These are phyloP conservation scores for Uloborus diversus DNA, from an alignment of 1,140 invertebrate genomes.

Conservation along the genomic window DNA sequence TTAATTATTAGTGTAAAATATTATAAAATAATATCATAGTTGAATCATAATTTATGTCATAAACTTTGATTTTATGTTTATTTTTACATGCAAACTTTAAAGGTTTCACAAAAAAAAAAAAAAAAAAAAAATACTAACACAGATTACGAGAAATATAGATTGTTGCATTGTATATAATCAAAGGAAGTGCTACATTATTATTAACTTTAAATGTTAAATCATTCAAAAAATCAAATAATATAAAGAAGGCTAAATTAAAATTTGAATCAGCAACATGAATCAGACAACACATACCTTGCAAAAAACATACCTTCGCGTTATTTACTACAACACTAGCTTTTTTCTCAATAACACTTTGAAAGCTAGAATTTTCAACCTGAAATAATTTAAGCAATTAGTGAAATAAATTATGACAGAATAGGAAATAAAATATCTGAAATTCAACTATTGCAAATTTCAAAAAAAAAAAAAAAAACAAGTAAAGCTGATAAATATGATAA, in stretches of 20 bases:
- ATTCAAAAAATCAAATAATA: neutral
- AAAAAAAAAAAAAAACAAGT: neutral
- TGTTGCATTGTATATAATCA: too few relatives aligned
- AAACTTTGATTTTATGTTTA: too few relatives aligned
- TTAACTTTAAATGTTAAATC: neutral
- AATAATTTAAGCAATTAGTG: neutral
- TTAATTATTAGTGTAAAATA: too few relatives aligned
- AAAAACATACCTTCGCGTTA: constrained; percentile 50
- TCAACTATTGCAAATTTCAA: neutral
- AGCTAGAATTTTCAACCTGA: constrained; percentile 35
- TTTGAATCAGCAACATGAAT: neutral
- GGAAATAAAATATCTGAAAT: neutral
- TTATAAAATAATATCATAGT: too few relatives aligned
- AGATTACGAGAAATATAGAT: too few relatives aligned
- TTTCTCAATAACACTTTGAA: constrained; percentile 23
- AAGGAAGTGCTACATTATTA: too few relatives aligned
- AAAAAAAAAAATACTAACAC: too few relatives aligned
- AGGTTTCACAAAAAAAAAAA: too few relatives aligned
- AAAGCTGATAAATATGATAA: neutral
- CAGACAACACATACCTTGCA: constrained; percentile 42
- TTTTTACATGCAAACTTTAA: too few relatives aligned
- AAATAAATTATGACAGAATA: neutral
- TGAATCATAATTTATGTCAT: too few relatives aligned
- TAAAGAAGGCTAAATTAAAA: neutral
- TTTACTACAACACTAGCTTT: constrained; percentile 24